Conservation (phyloP, 64 coral and sea anemone genomes). For the Pocillopora damicornis region DNA sequence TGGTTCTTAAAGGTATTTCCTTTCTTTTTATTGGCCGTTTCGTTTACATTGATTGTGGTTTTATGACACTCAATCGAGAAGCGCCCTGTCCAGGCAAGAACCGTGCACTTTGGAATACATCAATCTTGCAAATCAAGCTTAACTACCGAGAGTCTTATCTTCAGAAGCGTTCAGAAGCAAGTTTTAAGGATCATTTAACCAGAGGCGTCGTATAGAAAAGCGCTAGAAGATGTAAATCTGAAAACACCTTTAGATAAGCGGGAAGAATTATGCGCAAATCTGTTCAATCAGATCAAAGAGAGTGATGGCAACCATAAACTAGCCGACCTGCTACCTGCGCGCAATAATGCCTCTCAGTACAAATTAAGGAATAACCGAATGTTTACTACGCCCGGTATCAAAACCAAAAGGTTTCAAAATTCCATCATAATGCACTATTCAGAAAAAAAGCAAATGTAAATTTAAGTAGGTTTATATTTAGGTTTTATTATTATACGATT, state of each 20-base stretch:
- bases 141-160: too few relatives aligned
- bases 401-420: neutral
- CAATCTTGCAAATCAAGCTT: too few relatives aligned
- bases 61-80: too few relatives aligned
- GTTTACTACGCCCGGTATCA: too few relatives aligned
- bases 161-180: neutral
- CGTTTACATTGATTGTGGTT: too few relatives aligned
- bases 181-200: constrained; percentile 31
- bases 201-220: constrained; percentile 34
- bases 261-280: neutral
- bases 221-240: constrained; percentile 23
- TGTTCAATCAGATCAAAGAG: neutral
- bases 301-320: neutral
- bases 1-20: too few relatives aligned
- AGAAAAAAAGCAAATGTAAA: neutral
- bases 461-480: neutral
- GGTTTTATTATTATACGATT: too few relatives aligned
- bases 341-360: too few relatives aligned
- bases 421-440: neutral
- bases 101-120: too few relatives aligned
- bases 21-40: too few relatives aligned
- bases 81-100: too few relatives aligned
- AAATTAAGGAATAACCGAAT: too few relatives aligned
- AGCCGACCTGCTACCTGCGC: neutral
- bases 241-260: constrained; percentile 11